Percentiles rank a stretch among this genome's conserved stretches.
These are phyloP conservation scores for Ctenomys sociabilis DNA, from an alignment of 2,113 vertebrate genomes.

Conservation along the genomic window DNA sequence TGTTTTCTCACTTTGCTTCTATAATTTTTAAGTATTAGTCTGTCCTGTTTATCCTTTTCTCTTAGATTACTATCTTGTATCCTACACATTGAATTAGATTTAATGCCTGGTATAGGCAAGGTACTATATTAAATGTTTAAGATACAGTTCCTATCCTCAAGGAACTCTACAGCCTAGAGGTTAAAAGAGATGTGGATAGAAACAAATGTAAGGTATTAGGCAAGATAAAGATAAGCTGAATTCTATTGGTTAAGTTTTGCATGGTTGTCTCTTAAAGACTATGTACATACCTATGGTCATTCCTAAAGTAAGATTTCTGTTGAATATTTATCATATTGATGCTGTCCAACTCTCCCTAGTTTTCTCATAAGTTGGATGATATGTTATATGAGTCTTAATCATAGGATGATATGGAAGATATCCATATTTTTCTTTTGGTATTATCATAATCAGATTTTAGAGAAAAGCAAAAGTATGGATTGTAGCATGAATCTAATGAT, in stretches of 20 bases:
- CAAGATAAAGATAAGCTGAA: not conserved
- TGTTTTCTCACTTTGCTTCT: not conserved
- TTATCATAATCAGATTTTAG: not conserved
- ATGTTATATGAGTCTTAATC: not conserved
- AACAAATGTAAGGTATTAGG: not conserved
- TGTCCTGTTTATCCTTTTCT: not conserved
- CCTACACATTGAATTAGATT: not conserved
- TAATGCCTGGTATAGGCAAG: not conserved
- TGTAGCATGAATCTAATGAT: slow-evolving; percentile 25
- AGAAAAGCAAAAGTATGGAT: not conserved
- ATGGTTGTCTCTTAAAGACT: not conserved
- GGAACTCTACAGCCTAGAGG: not conserved
- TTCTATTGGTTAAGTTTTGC: not conserved
- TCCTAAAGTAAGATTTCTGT: slow-evolving; percentile 16
- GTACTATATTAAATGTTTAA: not conserved
- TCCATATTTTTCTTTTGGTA: not conserved
- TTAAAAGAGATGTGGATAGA: slow-evolving; percentile 23
- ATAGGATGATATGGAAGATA: not conserved
- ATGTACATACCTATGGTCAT: not conserved
- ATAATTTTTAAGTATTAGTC: not conserved
- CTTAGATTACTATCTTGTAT: not conserved
- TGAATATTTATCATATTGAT: slow-evolving; percentile 3
- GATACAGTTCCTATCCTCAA: not conserved
- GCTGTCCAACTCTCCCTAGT: not conserved
- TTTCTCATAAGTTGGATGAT: slow-evolving; percentile 28